Evolutionary conservation across 92 coral and sea anemone genomes (phyloP).

Genomic region (Zoanthus sociatus): DNA sequence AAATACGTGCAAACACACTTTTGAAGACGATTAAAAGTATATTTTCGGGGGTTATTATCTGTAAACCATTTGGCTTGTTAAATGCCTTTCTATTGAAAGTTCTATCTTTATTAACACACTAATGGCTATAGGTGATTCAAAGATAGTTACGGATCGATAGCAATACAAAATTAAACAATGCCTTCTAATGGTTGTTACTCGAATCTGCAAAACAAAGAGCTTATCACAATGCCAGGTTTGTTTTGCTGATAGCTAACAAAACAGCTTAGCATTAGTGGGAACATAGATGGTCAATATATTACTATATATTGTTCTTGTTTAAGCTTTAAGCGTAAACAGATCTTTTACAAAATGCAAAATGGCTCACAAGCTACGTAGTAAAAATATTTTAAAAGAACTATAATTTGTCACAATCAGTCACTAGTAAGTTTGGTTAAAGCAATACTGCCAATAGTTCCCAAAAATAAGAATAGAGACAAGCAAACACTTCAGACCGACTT

Average conservation of each 20-base stretch:
- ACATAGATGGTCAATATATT: slow-evolving; percentile 16
- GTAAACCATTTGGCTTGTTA: slow-evolving; percentile 22
- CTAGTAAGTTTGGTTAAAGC: not conserved
- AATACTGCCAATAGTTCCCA: slow-evolving; percentile 11
- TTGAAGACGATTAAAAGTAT: slow-evolving; percentile 22
- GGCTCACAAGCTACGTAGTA: not conserved
- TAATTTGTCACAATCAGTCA: not conserved
- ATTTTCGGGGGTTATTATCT: slow-evolving; percentile 8
- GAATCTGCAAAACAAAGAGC: slow-evolving; percentile 66
- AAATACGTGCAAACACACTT: slow-evolving; percentile 24
- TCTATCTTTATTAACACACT: slow-evolving; percentile 49
- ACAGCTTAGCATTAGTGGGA: slow-evolving; percentile 27
- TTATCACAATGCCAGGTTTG: slow-evolving; percentile 31
- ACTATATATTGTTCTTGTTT: slow-evolving; percentile 22
- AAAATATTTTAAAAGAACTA: not conserved
- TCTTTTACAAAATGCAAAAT: slow-evolving; percentile 18
- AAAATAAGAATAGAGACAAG: not conserved
- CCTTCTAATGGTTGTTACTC: slow-evolving; percentile 65
- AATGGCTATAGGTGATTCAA: slow-evolving; percentile 49
- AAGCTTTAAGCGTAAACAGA: slow-evolving; percentile 18
- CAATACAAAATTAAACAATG: slow-evolving; percentile 53
- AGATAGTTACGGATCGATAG: slow-evolving; percentile 66
- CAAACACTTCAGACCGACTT: not conserved
- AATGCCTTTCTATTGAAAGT: slow-evolving; percentile 29
- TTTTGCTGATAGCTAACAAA: slow-evolving; percentile 33